Base-by-base conservation (phyloP, 2,888 invertebrate species). In the Caenorhabditis panamensis region DNA sequence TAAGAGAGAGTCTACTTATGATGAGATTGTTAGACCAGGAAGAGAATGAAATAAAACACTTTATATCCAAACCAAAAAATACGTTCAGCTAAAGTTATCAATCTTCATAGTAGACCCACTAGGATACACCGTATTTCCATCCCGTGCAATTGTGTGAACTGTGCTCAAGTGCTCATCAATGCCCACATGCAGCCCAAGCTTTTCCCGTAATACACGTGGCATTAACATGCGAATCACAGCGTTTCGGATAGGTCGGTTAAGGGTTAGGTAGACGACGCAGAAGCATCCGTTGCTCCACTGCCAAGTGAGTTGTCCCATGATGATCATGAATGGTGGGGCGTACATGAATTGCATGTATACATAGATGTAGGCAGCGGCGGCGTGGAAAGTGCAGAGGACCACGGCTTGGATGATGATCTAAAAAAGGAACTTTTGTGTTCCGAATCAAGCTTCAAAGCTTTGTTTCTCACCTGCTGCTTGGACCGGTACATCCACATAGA, bases 261-360 rank as follows among this genome's bases (percentile, higher is more conserved):
- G 31, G 18, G 71, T 63, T 6, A 72, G 36, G 18, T 72, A 72
- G 28, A 56, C 62, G 11, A 72, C n/a, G 20, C 62, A 54, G 11
- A 63, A 44, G 36, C 62, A 72, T 22, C 63, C 71, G 47, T 44
- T 72, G 24, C 71, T 62, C 54, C 54, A 56, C 47, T 63, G 62
- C 71, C 71, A 72, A 1, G 54, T 28, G 6, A 72, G 28, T 18
- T 72, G 71, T 20, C 62, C 54, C 8, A 72, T 31, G 5, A 69
- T 18, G 53, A 69, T 36, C 1, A 72, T 24, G 13, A 47, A 16
- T 13, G 62, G 44, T 22, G 71, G 54, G 3, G 62, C 54, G 56
- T 62, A 63, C 36, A 72, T 47, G 56, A 72, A 72, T 31, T 54
- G 54, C 71, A 72, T 72, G 63, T 63, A 72, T 28, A 54, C 71